Evolutionary conservation across 1,140 invertebrate genomes (phyloP), one percentile per base, ranked within the genome.

Genomic region (Bombus sibiricus): DNA sequence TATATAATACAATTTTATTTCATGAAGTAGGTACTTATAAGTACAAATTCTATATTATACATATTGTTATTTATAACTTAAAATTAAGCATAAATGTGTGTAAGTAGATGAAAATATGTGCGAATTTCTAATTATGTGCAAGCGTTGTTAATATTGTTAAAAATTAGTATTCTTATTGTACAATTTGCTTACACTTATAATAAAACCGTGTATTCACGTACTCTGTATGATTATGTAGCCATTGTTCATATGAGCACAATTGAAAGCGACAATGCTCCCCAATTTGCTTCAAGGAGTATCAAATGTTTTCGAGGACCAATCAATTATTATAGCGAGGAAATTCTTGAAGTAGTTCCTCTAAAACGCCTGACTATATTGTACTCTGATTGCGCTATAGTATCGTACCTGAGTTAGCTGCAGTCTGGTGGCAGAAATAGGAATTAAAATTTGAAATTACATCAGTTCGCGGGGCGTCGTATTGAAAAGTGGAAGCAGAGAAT

Each of bases 251-350:
- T 37, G 8, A 79, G 39, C 39, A 59, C n/a, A 72, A 22, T 84
- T 28, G 28, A 62, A 75, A 13, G 37, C 47, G 12, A 66, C 12
- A 34, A 47, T 82, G 13, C 39, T 81, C 0, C 18, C 22, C 39
- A 3, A 59, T n/a, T 75, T 53, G 5, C 8, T 32, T 41, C 32
- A 4, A 13, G 0, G 22, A 34, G 12, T 41, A 18, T 41, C 25
- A 32, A 37, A 84, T 57, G 37, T 34, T 69, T 78, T 71, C 64
- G 39, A 69, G 53, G 78, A n/a, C 62, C 62, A 88, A 84, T 87
- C 86, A 85, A 72, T 76, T 76, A 62, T 62, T 57, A 18, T 25
- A 62, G 41, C 13, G 41, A 53, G 5, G 22, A 25, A 74, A 53
- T n/a, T 32, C 73, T 34, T 34, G 5, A 34, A 25, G 32, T 74